phyloP scores from a whole-genome alignment of 2,888 invertebrate genomes.

The Chloromyia formosa region DNA sequence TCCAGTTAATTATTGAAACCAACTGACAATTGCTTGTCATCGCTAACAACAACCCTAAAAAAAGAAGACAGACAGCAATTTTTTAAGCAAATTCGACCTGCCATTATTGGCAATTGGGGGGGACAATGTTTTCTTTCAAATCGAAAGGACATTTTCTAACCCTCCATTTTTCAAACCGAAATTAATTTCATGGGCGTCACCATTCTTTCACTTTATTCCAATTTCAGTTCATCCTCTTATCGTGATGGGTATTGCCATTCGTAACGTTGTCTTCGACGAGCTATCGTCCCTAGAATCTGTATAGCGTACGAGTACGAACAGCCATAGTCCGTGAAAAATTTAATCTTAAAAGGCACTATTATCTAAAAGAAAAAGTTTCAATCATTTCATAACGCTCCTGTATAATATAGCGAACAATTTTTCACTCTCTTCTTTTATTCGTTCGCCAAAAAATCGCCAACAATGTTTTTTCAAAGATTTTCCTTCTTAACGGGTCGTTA shows the following conservation, averaged over 20 bases:
- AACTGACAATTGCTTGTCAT: neutral
- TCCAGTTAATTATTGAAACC: neutral
- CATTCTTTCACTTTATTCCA: neutral
- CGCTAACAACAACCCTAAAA: neutral
- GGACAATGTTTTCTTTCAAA: neutral
- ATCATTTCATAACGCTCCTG: neutral
- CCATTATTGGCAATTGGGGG: neutral
- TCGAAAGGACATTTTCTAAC: slow-evolving; percentile 17
- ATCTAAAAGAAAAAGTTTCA: slow-evolving; percentile 14
- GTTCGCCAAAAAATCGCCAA: neutral
- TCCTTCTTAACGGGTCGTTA: slow-evolving; percentile 31
- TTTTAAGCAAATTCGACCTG: neutral
- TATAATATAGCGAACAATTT: slow-evolving; percentile 15
- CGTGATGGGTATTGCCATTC: too few species aligned
- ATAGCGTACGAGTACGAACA: too few species aligned
- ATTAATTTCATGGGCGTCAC: slow-evolving; percentile 19
- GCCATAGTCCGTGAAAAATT: too few species aligned
- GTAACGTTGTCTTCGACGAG: too few species aligned
- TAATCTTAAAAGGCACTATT: neutral
- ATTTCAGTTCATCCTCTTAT: neutral
- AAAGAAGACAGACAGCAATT: neutral
- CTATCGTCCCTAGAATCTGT: too few species aligned
- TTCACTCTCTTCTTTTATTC: neutral
- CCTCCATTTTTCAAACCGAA: slow-evolving; percentile 4
- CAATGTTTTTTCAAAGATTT: neutral